Conservation (phyloP, 2,888 invertebrate genomes). For the Phorcus lineatus region DNA sequence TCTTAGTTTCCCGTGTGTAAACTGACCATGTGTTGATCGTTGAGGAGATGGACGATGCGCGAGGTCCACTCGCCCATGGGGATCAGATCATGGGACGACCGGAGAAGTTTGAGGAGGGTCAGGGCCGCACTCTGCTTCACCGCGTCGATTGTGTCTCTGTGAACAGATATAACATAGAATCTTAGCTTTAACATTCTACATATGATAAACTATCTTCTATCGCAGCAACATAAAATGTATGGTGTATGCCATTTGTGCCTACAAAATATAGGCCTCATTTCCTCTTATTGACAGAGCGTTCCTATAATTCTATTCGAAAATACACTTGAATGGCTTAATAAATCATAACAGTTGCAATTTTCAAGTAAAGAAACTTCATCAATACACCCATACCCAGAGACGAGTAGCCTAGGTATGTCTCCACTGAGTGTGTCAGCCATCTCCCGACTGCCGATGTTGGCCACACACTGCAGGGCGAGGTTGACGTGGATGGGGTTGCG, state of each 20-base stretch:
- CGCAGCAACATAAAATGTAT: no score
- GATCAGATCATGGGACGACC: constrained; percentile 96
- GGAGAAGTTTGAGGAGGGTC: constrained; percentile 93
- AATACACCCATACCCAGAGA: constrained; percentile 86
- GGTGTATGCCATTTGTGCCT: no score
- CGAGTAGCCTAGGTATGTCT: constrained; percentile 97
- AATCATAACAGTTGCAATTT: no score
- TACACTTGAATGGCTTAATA: no score
- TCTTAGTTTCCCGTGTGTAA: no score
- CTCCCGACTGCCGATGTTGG: constrained; percentile 98
- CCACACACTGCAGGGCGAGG: constrained; percentile 98
- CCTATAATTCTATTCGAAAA: no score
- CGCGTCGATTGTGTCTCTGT: constrained; percentile 97
- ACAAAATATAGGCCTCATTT: no score
- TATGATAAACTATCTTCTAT: no score
- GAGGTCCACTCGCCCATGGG: constrained; percentile 98
- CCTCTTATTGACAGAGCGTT: no score
- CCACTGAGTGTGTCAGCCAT: constrained; percentile 99
- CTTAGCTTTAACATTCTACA: no score
- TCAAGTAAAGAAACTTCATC: no score
- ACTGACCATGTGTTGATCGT: constrained; percentile 94
- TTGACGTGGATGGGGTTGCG: constrained; percentile 98
- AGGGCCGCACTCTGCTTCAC: constrained; percentile 99
- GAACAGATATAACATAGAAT: constrained; percentile 40
- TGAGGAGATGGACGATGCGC: constrained; percentile 96